phyloP scores from a whole-genome alignment of 2,113 vertebrate species.

The Rhinichthys klamathensis region DNA sequence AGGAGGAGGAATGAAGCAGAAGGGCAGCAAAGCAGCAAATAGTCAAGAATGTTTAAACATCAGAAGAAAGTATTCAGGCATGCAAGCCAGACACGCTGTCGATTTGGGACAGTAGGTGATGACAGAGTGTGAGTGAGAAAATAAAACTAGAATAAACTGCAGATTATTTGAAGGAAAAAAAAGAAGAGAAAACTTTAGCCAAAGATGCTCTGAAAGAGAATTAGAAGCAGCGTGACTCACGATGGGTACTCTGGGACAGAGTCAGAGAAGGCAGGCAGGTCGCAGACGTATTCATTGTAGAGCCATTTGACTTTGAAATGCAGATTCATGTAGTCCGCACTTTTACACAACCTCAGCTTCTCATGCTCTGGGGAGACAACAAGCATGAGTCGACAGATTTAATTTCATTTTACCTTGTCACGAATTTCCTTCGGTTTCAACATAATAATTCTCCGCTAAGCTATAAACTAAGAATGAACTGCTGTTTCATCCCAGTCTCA shows the following conservation, averaged over 20 bases:
- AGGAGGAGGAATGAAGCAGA: not conserved
- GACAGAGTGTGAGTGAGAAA: not conserved
- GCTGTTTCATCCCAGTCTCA: not conserved
- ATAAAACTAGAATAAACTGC: not conserved
- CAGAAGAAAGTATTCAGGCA: not conserved
- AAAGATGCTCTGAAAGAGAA: constrained; percentile 27
- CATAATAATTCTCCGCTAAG: not conserved
- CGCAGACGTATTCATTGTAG: constrained; percentile 89
- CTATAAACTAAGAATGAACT: not conserved
- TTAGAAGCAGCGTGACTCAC: constrained; percentile 77
- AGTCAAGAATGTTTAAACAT: not conserved
- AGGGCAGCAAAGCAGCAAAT: not conserved
- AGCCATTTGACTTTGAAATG: constrained; percentile 99
- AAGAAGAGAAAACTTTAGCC: not conserved
- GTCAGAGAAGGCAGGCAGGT: constrained; percentile 83
- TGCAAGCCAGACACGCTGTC: not conserved
- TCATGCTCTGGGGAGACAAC: constrained; percentile 84
- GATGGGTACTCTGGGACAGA: constrained; percentile 89
- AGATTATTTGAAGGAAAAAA: constrained; percentile 13
- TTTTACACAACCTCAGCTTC: constrained; percentile 89
- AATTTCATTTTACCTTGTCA: not conserved
- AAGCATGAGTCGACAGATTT: not conserved
- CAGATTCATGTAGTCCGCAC: constrained; percentile 98
- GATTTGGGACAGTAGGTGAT: constrained; percentile 20
- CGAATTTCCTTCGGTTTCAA: not conserved